Conservation (phyloP, 2,113 vertebrate species). For the Nipponia nippon region DNA sequence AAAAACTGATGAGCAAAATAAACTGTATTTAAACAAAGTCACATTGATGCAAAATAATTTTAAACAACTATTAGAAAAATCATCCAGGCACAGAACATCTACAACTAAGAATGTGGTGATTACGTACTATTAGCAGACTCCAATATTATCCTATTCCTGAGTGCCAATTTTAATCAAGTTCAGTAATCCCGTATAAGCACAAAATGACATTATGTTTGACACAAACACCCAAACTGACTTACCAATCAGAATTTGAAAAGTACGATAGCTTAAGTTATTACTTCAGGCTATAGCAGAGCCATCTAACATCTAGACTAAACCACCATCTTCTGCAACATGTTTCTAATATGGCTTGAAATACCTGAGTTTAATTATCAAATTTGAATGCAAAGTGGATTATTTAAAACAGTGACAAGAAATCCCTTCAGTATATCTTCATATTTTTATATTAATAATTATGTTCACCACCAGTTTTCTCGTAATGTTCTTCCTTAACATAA, state of each 20-base stretch:
- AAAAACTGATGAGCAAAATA: background rate
- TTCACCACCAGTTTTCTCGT: background rate
- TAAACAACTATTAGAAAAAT: conserved; percentile 11
- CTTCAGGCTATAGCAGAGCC: background rate
- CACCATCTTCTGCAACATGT: background rate
- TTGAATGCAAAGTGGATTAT: background rate
- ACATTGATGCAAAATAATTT: conserved; percentile 12
- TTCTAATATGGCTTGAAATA: background rate
- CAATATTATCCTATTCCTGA: background rate
- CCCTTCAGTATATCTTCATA: background rate
- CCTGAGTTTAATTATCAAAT: background rate
- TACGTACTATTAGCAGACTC: conserved; percentile 35
- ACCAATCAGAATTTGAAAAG: background rate
- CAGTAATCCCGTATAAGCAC: conserved; percentile 37
- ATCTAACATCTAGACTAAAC: background rate
- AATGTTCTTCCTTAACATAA: background rate
- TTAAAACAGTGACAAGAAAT: background rate
- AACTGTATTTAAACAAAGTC: conserved; percentile 1
- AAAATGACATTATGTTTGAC: conserved; percentile 41
- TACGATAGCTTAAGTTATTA: background rate
- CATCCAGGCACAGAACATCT: background rate
- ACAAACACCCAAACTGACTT: conserved; percentile 10
- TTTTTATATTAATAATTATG: background rate
- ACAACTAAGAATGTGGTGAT: background rate
- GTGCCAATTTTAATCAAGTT: conserved; percentile 18